Conservation (phyloP, 1,140 invertebrate genomes). For the Protaetia brevitarsis region DNA sequence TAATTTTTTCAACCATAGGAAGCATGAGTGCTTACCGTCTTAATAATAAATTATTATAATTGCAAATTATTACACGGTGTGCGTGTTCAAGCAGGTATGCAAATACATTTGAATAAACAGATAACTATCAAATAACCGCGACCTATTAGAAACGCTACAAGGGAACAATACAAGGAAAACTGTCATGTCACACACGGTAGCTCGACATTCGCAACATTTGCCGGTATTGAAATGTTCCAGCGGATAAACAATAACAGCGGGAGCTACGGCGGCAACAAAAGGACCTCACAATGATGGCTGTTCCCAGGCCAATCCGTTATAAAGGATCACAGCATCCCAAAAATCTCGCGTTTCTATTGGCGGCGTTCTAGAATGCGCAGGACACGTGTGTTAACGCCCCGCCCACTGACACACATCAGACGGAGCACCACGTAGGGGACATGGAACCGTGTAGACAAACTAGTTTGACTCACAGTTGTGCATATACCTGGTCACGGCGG, state of each 20-base stretch:
- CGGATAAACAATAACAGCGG: constrained; percentile 1
- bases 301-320: constrained; percentile 42
- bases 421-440: constrained; percentile 17
- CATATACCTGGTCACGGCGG: constrained; percentile 17
- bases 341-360: constrained; percentile 35
- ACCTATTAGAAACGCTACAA: constrained; percentile 36
- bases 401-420: constrained; percentile 30
- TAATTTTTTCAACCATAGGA: no score
- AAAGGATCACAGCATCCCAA: constrained; percentile 38
- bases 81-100: no score
- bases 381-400: constrained; percentile 35
- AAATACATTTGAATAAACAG: constrained; percentile 31
- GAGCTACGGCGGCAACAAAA: constrained; percentile 24
- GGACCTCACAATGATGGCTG: constrained; percentile 44
- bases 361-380: constrained; percentile 33
- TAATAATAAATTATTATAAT: no score
- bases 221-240: constrained; percentile 44
- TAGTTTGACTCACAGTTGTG: constrained; percentile 22
- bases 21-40: no score
- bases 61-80: no score
- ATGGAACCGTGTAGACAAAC: background rate
- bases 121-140: constrained; percentile 28
- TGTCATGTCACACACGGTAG: constrained; percentile 48
- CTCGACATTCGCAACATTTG: constrained; percentile 45
- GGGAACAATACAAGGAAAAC: constrained; percentile 41